Evolutionary conservation across 2,113 vertebrate species (phyloP).

Genomic region (Vombatus ursinus): DNA sequence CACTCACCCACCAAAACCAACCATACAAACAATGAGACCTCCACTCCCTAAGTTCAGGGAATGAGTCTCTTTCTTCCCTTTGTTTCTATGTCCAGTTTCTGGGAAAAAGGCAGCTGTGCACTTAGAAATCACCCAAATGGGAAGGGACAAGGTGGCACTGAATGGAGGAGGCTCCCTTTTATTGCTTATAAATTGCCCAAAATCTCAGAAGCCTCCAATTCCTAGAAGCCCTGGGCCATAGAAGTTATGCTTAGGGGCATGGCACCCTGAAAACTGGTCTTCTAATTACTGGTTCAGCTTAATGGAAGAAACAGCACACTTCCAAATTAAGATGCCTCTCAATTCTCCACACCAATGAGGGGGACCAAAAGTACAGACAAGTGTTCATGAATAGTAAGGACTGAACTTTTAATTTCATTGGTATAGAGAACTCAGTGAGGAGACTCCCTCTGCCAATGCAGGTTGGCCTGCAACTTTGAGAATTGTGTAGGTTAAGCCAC

Average conservation of each 20-base stretch:
- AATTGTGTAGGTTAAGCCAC: neutral
- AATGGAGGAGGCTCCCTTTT: too few relatives aligned
- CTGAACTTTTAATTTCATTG: conserved; percentile 16
- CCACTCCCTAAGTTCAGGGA: neutral
- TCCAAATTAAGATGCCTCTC: neutral
- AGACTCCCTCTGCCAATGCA: neutral
- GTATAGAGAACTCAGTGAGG: too few relatives aligned
- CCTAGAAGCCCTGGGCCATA: conserved; percentile 3
- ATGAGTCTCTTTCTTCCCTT: neutral
- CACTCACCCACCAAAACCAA: neutral
- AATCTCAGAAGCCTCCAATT: neutral
- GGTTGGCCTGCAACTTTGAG: neutral
- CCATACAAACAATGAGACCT: neutral
- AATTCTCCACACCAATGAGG: neutral
- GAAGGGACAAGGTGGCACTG: neutral
- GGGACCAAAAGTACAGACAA: neutral
- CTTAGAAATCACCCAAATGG: neutral
- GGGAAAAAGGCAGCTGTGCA: neutral
- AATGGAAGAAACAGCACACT: neutral
- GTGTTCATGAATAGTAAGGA: neutral
- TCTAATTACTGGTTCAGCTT: neutral
- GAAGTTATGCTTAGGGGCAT: conserved; percentile 18
- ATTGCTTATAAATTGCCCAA: too few relatives aligned
- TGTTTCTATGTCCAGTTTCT: neutral
- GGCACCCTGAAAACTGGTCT: too few relatives aligned